Percentiles rank a stretch among this genome's conserved stretches.
Evolutionary conservation across 1,140 invertebrate species (phyloP).

Genomic region (Harpegnathos saltator): DNA sequence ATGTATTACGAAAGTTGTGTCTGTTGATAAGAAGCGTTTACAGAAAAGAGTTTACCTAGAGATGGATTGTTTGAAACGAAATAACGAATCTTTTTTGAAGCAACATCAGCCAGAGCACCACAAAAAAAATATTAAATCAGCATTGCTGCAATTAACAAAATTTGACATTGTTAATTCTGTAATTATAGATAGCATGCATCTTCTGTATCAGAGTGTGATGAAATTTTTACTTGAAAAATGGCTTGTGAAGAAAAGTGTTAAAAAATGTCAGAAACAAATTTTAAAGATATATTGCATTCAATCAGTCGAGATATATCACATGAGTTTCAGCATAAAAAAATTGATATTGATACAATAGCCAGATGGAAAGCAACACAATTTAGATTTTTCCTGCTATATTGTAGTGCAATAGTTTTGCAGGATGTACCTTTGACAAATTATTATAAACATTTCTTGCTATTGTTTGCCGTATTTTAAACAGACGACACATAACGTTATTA

Average conservation of each 20-base stretch:
- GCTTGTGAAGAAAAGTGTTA: no score
- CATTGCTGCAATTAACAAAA: neutral
- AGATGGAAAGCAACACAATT: slow-evolving; percentile 19
- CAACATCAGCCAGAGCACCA: neutral
- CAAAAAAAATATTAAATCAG: no score
- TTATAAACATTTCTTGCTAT: neutral
- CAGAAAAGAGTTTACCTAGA: neutral
- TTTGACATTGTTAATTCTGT: slow-evolving; percentile 1
- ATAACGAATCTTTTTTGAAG: neutral
- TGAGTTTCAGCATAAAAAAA: neutral
- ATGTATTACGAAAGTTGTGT: neutral
- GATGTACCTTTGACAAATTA: neutral
- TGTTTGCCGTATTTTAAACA: neutral
- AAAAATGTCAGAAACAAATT: neutral
- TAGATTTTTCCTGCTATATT: slow-evolving; percentile 20
- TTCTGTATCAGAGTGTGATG: no score
- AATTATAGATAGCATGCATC: neutral
- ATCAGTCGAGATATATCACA: neutral
- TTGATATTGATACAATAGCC: neutral
- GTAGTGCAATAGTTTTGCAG: neutral
- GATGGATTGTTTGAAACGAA: neutral
- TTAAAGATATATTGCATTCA: no score
- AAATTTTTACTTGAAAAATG: no score
- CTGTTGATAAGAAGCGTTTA: neutral
- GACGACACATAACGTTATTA: neutral